Evolutionary conservation across 2,888 invertebrate genomes (phyloP).

Genomic region (Phyllotreta striolata): DNA sequence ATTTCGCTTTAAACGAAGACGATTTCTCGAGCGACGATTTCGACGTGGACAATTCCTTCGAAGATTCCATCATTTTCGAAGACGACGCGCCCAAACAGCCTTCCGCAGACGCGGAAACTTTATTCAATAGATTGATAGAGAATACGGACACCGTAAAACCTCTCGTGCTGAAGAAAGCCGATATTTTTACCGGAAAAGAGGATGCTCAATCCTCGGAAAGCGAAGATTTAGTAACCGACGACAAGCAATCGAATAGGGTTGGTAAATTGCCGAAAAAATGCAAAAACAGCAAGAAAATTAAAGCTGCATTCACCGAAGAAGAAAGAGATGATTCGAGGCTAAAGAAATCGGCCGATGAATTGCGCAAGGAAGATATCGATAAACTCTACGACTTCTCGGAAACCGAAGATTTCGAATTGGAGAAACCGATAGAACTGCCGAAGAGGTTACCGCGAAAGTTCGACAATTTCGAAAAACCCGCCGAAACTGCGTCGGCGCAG

Average conservation of each 20-base stretch:
- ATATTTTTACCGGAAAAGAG: conserved; percentile 3
- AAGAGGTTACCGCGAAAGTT: conserved; percentile 27
- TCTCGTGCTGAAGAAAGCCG: background rate
- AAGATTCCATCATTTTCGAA: conserved; percentile 16
- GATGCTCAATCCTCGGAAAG: background rate
- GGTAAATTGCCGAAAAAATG: background rate
- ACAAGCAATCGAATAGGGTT: background rate
- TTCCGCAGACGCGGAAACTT: conserved; percentile 9
- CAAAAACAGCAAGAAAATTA: background rate
- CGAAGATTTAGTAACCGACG: background rate
- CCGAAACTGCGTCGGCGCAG: background rate
- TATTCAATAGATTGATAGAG: conserved; percentile 9
- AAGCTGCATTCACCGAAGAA: background rate
- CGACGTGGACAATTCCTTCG: conserved; percentile 9
- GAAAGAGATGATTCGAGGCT: background rate
- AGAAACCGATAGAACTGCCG: conserved; percentile 37
- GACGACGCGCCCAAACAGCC: conserved; percentile 11
- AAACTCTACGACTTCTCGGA: conserved; percentile 41
- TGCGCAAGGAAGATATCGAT: conserved; percentile 35
- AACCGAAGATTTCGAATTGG: conserved; percentile 39
- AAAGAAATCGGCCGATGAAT: conserved; percentile 1
- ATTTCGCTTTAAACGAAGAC: conserved; percentile 10
- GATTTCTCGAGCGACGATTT: conserved; percentile 11
- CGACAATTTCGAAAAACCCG: conserved; percentile 4
- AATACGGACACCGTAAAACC: background rate